A percentile compares a stretch with the other conserved stretches of the same genome.
Evolutionary conservation across 1,140 invertebrate species (phyloP).

Genomic region (Holcopasites calliopsidis): DNA sequence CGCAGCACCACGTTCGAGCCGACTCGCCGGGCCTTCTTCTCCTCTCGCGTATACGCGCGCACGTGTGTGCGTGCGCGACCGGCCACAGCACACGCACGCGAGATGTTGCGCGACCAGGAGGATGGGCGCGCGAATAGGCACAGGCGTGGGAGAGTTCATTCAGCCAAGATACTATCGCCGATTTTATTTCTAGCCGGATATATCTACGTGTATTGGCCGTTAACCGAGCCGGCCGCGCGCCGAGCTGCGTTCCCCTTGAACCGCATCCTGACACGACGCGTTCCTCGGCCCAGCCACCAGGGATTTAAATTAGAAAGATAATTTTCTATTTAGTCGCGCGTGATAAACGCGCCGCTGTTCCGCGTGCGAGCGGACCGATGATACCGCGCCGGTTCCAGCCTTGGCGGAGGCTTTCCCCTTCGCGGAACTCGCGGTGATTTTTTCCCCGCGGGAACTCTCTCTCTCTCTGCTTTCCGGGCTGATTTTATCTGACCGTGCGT

Average conservation of each 20-base stretch:
- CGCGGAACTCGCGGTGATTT: neutral
- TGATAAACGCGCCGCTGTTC: conserved; percentile 63
- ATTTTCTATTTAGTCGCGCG: conserved; percentile 65
- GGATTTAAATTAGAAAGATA: conserved; percentile 65
- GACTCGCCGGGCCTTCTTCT: neutral
- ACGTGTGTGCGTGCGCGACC: conserved; percentile 9
- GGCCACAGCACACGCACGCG: conserved; percentile 29
- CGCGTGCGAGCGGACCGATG: conserved; percentile 7
- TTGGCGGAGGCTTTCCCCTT: neutral
- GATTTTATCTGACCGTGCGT: conserved; percentile 42
- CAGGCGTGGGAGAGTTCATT: conserved; percentile 80
- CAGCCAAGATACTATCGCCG: conserved; percentile 79
- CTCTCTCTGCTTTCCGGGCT: conserved; percentile 3
- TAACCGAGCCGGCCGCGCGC: conserved; percentile 52
- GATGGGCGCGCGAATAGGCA: conserved; percentile 63
- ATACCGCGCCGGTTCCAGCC: conserved; percentile 16
- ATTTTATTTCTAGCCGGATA: conserved; percentile 79
- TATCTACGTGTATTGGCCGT: conserved; percentile 74
- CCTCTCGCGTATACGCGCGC: conserved; percentile 35
- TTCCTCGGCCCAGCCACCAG: neutral
- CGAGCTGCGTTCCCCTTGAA: no score
- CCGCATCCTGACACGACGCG: conserved; percentile 23
- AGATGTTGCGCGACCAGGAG: conserved; percentile 26
- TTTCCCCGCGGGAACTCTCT: conserved; percentile 6
- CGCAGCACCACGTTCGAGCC: conserved; percentile 50